Base-by-base conservation (phyloP, 2,888 invertebrate species). In the Abscondita cerata region DNA sequence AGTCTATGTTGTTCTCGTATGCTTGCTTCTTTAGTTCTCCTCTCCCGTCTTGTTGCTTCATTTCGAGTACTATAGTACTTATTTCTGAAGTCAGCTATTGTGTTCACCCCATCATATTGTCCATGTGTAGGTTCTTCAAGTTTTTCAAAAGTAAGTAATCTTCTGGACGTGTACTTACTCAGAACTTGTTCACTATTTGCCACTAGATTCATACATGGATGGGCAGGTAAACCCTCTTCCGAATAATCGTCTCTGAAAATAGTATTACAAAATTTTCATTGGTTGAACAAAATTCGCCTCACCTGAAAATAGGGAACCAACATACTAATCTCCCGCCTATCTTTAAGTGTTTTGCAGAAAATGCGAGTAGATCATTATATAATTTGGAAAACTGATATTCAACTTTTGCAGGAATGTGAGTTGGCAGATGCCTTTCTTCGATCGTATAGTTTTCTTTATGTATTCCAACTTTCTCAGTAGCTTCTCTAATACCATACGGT, bases 401-500 rank as follows among this genome's bases (percentile, higher is more conserved):
- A 41, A 94, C 86, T 80, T 96, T 95, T 0, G 92, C 87, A 0
- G 95, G 95, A 73, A 92, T 87, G 76, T 95, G 95, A 34, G 86
- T 86, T 8, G 83, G 81, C 34, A 86, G 76, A 74, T 89, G 89
- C 65, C 88, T 85, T 19, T 88, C 87, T 4, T 86, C 85, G 9
- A 92, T 84, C 1, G 83, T 83, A 70, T 86, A 88, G 72, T 86
- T 84, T 38, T 83, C 81, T 68, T 84, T 83, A 36, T 71, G 75
- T 4, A 89, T 87, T 20, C 94, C 96, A 44, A 96, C 87, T 77
- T 89, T 90, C 80, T 93, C 93, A 0, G 94, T 93, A 0, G 96
- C 87, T 82, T 99, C 99, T 64, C 99, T 83, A 19, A 99, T 95
- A 25, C 99, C 99, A 82, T 99, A 99, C 0, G 99, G 99, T 16